Evolutionary conservation across 2,797 vertebrate species (phyloP).

Genomic region (Silurus aristotelis): DNA sequence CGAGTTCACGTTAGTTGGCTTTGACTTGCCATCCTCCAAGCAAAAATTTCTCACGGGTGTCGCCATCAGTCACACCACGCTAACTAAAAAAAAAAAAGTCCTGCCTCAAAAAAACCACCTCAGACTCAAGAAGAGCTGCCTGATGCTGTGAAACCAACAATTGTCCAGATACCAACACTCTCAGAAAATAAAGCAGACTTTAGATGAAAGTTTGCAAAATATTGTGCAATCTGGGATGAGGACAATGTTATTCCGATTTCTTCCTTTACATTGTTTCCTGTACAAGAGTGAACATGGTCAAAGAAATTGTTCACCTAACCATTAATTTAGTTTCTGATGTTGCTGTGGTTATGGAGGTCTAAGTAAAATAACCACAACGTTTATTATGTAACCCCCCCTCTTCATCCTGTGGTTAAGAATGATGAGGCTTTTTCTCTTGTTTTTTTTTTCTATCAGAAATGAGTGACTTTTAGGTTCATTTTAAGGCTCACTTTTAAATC

Average conservation of each 20-base stretch:
- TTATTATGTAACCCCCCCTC: not conserved
- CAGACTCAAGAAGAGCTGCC: slow-evolving; percentile 1
- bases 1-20: not conserved
- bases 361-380: not conserved
- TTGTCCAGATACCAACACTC: not conserved
- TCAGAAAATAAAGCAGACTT: not conserved
- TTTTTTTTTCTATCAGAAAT: not conserved
- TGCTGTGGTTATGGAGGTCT: not conserved
- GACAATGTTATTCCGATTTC: not conserved
- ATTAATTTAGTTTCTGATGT: not conserved
- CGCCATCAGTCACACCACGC: not conserved
- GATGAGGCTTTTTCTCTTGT: not conserved
- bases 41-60: not conserved
- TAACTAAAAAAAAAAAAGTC: no score
- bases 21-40: not conserved
- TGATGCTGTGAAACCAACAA: slow-evolving; percentile 1
- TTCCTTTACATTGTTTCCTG: not conserved
- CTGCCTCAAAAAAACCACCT: not conserved
- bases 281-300: not conserved
- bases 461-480: not conserved
- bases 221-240: not conserved
- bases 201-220: not conserved
- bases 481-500: slow-evolving; percentile 33
- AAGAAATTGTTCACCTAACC: not conserved
- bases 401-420: not conserved